Conservation (phyloP, 2,113 vertebrate species). For the Tetrao urogallus region DNA sequence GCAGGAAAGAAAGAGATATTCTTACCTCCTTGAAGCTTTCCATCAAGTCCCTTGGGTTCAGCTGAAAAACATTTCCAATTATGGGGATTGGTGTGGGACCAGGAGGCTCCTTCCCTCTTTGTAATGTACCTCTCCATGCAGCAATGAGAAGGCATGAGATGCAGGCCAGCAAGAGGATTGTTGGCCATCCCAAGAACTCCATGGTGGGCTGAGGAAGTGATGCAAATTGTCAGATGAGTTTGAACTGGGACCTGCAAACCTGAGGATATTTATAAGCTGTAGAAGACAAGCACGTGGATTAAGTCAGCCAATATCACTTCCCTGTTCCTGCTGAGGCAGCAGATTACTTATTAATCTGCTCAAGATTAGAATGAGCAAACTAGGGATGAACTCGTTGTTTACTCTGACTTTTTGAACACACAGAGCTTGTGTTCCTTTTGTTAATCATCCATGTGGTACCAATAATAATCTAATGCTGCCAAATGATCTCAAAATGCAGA, state of each 20-base stretch:
- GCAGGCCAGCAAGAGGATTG: conserved; percentile 40
- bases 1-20: neutral
- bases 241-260: neutral
- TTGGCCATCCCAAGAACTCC: neutral
- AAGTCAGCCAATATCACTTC: neutral
- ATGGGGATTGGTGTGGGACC: neutral
- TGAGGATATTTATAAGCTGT: neutral
- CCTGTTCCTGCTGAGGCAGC: neutral
- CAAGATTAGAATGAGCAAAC: neutral
- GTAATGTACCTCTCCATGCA: neutral
- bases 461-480: neutral
- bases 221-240: neutral
- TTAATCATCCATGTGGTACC: neutral
- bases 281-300: neutral
- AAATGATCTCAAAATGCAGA: neutral
- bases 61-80: neutral
- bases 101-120: conserved; percentile 38
- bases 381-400: neutral
- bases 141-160: conserved; percentile 33
- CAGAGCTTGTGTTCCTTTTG: neutral
- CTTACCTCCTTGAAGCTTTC: neutral
- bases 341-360: conserved; percentile 17
- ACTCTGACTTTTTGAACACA: neutral
- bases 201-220: neutral
- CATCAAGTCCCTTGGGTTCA: neutral